Conservation (phyloP, 1,140 invertebrate genomes). For the Sycobia sp. region DNA sequence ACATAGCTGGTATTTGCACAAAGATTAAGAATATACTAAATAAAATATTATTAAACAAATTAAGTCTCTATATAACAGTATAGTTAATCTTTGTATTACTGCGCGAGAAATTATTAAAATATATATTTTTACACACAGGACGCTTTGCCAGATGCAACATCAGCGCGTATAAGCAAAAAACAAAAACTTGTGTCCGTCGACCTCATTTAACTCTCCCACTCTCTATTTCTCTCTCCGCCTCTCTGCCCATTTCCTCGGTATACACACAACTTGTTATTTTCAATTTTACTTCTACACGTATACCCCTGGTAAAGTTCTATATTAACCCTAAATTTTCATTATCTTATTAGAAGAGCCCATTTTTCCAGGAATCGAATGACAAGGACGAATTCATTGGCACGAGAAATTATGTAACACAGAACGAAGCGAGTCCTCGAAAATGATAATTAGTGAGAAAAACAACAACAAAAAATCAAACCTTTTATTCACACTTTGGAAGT, state of each 20-base stretch:
- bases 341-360: not conserved
- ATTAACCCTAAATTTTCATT: no score
- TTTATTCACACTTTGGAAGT: no score
- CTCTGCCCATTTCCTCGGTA: not conserved
- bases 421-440: no score
- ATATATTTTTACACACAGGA: not conserved
- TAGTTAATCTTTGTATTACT: no score
- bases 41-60: slow-evolving; percentile 1
- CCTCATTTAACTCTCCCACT: no score
- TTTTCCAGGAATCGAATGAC: not conserved
- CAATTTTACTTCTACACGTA: not conserved
- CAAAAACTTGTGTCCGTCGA: not conserved
- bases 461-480: no score
- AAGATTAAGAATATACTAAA: not conserved
- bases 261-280: not conserved
- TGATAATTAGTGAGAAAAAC: no score
- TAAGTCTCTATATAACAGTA: no score
- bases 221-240: no score
- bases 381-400: not conserved
- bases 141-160: not conserved
- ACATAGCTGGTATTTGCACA: no score
- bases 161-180: not conserved
- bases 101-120: not conserved
- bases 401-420: not conserved
- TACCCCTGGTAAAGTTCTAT: not conserved